Base-by-base conservation (phyloP, 2,888 invertebrate species). In the Exocentrus adspersus region DNA sequence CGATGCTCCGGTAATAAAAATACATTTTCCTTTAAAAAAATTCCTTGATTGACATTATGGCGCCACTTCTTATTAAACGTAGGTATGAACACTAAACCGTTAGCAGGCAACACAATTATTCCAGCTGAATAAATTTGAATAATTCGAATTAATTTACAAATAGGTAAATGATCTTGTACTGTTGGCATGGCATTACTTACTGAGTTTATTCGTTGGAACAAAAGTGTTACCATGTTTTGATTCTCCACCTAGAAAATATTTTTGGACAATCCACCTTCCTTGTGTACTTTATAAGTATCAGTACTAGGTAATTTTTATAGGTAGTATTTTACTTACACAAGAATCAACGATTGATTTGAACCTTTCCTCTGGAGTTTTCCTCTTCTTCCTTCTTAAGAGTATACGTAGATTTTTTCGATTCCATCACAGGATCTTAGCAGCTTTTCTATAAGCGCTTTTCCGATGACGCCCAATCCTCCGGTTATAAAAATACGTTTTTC, bases 331-430 rank as follows among this genome's bases (percentile, higher is more conserved):
- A 85, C 76, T 86, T 76, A 85, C 87, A 74, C 86, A 85, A 17
- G 86, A 78, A 20, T 84, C 76, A 0, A 88, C 79, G 30, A 93
- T 80, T 17, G 87, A 82, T 0, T 85, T 81, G 6, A 95, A 75
- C 66, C 96, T 85, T 32, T 90, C 87, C 41, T 88, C 84, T 0
- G 90, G 83, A 0, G 83, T 81, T 64, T 88, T 85, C 0, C 89
- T 89, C 73, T 88, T 90, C 78, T 92, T 93, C 1, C 17, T 12
- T 3, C 50, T 51, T 51, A 51, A 6, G 7, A 59, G 32, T 10
- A 59, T 9, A n/a, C n/a, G 24, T 59, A 59, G 17, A 59, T 59
- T 14, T 14, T 51, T 14, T 50, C 42, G 6, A 59, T 41, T 10
- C 50, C 51, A 21, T 50, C 42, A 12, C 50, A 59, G 14, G 59